Conservation (phyloP, 2,113 vertebrate genomes). For the Malurus alboscapulatus region DNA sequence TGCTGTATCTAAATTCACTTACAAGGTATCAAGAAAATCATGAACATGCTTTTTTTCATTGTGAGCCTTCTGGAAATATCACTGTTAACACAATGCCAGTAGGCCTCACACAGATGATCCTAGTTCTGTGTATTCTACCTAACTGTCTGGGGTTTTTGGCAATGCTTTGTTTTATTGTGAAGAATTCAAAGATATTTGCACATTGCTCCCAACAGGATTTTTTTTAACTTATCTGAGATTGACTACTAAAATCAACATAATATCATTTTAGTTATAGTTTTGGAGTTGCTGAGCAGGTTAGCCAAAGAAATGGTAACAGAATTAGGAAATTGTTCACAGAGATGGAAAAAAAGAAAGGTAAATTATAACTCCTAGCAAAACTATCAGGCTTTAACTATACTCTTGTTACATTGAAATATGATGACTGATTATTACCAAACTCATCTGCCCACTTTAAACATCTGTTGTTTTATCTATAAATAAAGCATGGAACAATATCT, state of each 20-base stretch:
- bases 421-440: not conserved
- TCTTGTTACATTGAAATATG: not conserved
- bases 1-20: not conserved
- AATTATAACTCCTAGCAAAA: not conserved
- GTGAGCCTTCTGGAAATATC: not conserved
- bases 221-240: not conserved
- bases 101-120: not conserved
- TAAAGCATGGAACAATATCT: not conserved
- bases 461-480: constrained; percentile 28
- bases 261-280: not conserved
- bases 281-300: not conserved
- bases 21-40: not conserved
- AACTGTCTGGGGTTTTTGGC: not conserved
- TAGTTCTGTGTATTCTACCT: not conserved
- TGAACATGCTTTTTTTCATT: not conserved
- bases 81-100: not conserved
- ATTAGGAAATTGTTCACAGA: not conserved
- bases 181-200: not conserved
- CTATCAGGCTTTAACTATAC: not conserved
- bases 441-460: not conserved
- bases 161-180: not conserved
- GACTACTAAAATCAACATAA: not conserved
- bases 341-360: not conserved
- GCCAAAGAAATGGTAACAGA: not conserved
- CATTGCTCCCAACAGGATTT: not conserved